A percentile compares a stretch with the other conserved stretches of the same genome.
Evolutionary conservation across 2,888 invertebrate species (phyloP).

Genomic region (Druceiella hillmani): DNA sequence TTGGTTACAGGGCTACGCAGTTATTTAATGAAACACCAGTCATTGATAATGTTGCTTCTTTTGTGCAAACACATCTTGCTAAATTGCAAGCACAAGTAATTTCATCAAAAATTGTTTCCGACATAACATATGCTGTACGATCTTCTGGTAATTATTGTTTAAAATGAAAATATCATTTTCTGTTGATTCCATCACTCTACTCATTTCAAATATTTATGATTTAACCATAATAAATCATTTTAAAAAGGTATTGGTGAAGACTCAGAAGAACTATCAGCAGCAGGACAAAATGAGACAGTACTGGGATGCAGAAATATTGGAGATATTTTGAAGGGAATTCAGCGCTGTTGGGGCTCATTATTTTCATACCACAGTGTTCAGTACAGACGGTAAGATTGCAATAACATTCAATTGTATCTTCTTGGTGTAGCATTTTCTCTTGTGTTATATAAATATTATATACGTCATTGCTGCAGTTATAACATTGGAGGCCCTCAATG

Average conservation of each 20-base stretch:
- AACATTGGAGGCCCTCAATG: too few relatives aligned
- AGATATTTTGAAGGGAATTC: conserved; percentile 53
- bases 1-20: conserved; percentile 38
- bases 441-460: conserved; percentile 1
- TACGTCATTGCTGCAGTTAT: too few relatives aligned
- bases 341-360: conserved; percentile 78
- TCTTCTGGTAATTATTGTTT: conserved; percentile 43
- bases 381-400: conserved; percentile 66
- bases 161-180: too few relatives aligned
- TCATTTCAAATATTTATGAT: too few relatives aligned
- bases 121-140: conserved; percentile 57
- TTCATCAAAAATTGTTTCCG: conserved; percentile 30
- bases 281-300: conserved; percentile 79
- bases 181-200: too few relatives aligned
- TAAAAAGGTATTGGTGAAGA: conserved; percentile 79
- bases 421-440: neutral
- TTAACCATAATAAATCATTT: too few relatives aligned
- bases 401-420: neutral
- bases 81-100: conserved; percentile 27
- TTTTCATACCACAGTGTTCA: conserved; percentile 70
- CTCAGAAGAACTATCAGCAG: conserved; percentile 71
- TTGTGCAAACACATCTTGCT: conserved; percentile 30
- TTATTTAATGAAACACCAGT: conserved; percentile 39
- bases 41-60: conserved; percentile 33
- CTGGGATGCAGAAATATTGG: conserved; percentile 57